Evolutionary conservation across 2,113 vertebrate species (phyloP).

Genomic region (Eonycteris spelaea): DNA sequence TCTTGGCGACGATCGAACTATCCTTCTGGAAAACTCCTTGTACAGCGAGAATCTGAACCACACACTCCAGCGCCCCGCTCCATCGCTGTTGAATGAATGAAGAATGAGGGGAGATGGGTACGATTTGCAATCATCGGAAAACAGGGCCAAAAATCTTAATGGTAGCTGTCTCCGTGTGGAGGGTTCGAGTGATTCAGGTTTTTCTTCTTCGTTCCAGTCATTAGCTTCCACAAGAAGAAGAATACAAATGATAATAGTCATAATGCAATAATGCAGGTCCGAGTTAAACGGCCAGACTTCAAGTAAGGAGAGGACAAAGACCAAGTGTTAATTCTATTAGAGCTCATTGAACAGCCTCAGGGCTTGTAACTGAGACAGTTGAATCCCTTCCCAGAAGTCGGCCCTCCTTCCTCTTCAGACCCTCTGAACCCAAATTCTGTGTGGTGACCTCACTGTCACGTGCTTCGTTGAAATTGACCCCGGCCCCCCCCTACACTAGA

Average conservation of each 20-base stretch:
- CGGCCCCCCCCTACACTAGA: neutral
- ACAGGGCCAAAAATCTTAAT: neutral
- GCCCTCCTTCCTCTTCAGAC: neutral
- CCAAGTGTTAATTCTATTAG: neutral
- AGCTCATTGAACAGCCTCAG: neutral
- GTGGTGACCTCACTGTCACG: neutral
- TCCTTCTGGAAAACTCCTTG: neutral
- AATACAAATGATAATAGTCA: neutral
- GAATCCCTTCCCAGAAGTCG: neutral
- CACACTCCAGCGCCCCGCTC: neutral
- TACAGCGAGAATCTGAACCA: neutral
- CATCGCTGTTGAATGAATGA: neutral
- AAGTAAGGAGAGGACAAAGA: neutral
- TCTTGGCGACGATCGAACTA: neutral
- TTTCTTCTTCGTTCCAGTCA: neutral
- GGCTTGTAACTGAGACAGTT: neutral
- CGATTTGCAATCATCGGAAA: neutral
- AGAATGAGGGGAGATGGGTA: neutral
- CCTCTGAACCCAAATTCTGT: neutral
- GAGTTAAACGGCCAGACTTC: neutral
- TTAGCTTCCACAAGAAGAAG: neutral
- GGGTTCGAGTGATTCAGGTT: neutral
- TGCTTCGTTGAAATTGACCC: neutral
- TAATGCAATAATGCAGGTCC: neutral
- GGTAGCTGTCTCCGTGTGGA: neutral